A percentile compares a stretch with the other conserved stretches of the same genome.
Evolutionary conservation across 2,797 vertebrate species (phyloP).

Genomic region (Myotis myotis): DNA sequence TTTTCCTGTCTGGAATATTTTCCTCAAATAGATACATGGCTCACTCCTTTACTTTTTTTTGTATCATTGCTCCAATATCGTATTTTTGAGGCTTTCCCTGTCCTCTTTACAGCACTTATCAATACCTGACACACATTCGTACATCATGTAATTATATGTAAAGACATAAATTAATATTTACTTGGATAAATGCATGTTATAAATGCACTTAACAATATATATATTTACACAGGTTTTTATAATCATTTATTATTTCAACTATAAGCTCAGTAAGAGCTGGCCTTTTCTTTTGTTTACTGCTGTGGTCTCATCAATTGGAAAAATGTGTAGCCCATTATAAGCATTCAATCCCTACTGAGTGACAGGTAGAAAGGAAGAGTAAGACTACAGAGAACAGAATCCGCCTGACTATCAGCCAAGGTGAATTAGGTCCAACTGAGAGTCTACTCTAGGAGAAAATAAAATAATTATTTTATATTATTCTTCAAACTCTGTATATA

Average conservation of each 20-base stretch:
- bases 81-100: background rate
- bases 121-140: background rate
- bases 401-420: background rate
- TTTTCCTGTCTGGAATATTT: background rate
- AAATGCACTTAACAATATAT: background rate
- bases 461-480: background rate
- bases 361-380: background rate
- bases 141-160: background rate
- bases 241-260: background rate
- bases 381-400: background rate
- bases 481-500: background rate
- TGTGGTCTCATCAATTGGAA: background rate
- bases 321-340: background rate
- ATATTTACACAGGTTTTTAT: background rate
- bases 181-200: background rate
- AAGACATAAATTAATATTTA: background rate
- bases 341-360: background rate
- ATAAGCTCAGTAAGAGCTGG: background rate
- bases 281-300: background rate
- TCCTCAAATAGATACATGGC: background rate
- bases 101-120: background rate
- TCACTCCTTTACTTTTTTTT: background rate
- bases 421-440: background rate
- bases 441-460: background rate
- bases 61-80: background rate